Evolutionary conservation across 2,113 vertebrate species (phyloP), one percentile per base, ranked within the genome.

Genomic region (Galemys pyrenaicus): DNA sequence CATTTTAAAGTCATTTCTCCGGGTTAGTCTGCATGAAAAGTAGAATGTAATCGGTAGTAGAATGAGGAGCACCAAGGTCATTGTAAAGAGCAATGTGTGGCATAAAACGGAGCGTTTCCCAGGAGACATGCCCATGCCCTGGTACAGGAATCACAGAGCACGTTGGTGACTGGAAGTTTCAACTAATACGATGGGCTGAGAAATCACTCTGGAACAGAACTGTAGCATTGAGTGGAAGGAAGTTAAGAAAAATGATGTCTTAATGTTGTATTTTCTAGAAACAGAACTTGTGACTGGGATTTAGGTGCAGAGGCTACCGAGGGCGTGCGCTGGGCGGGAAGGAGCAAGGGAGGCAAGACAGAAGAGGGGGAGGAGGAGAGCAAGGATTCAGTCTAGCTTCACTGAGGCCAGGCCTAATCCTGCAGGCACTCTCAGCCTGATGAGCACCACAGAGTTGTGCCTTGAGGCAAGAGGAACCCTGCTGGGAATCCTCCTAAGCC

Each of bases 1-100:
- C 15, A 71, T 54, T 91, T 89, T 78, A 9, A 35, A 87, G 77
- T 91, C 65, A 56, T 95, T 91, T 79, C 46, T 77, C 26, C 35
- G 35, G 71, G 35, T 26, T 22, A 41, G 32, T 88, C 75, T 89
- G 22, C 46, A 77, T 41, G 64, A 73, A 54, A 82, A 79, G 68
- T 74, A 65, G 64, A 74, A 71, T 60, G 24, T 51, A n/a, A 62
- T 64, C 54, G 56, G 51, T 68, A 87, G 65, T 39, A 75, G 26
- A 49, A 19, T 12, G 12, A 80, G 64, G 92, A 44, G 9, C 39
- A 32, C 5, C 65, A 24, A 62, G 13, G 20, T 68, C 80, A 74
- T 39, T 71, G 87, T 74, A 56, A 95, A 82, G 65, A 86, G 35
- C 64, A 89, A 49, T 13, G 24, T 84, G 75, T 74, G 13, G 16